A percentile compares a stretch with the other conserved stretches of the same genome.
phyloP scores from a whole-genome alignment of 2,797 vertebrate species.

The Hirundo rustica region DNA sequence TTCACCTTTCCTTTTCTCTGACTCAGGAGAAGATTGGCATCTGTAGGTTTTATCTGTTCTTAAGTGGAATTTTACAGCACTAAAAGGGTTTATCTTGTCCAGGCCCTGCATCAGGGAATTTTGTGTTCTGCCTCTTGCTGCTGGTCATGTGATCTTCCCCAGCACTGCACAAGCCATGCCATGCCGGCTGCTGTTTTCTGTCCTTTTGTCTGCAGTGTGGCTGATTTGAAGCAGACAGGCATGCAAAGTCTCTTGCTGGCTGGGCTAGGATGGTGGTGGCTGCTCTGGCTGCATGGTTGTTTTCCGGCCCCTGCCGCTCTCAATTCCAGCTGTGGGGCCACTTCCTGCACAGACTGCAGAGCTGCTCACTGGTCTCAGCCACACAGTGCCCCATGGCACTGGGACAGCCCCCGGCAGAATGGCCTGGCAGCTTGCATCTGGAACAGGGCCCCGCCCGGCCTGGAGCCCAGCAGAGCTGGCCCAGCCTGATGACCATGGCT shows the following conservation, averaged over 20 bases:
- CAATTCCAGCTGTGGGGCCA: not conserved
- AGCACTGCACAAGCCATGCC: not conserved
- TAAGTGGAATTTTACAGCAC: not conserved
- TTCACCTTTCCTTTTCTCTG: not conserved
- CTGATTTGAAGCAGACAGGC: not conserved
- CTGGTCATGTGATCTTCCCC: not conserved
- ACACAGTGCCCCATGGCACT: not conserved
- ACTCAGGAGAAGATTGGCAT: not conserved
- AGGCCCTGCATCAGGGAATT: not conserved
- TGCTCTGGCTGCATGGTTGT: not conserved
- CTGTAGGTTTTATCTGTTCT: not conserved
- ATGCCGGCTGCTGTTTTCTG: not conserved
- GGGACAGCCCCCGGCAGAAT: no score
- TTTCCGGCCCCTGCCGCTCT: not conserved
- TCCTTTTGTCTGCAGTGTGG: not conserved
- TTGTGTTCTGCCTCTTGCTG: not conserved
- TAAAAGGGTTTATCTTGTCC: not conserved
- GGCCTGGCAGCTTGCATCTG: not conserved
- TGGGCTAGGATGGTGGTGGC: not conserved
- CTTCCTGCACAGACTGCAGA: not conserved
- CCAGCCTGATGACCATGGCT: not conserved
- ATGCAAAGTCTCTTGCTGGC: not conserved
- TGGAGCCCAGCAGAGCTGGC: not conserved
- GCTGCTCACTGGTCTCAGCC: not conserved
- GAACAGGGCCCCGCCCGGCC: not conserved